A percentile compares a stretch with the other conserved stretches of the same genome.
These are phyloP conservation scores for Rhyacophila brunnea DNA, from an alignment of 1,140 invertebrate genomes.

Conservation along the genomic window DNA sequence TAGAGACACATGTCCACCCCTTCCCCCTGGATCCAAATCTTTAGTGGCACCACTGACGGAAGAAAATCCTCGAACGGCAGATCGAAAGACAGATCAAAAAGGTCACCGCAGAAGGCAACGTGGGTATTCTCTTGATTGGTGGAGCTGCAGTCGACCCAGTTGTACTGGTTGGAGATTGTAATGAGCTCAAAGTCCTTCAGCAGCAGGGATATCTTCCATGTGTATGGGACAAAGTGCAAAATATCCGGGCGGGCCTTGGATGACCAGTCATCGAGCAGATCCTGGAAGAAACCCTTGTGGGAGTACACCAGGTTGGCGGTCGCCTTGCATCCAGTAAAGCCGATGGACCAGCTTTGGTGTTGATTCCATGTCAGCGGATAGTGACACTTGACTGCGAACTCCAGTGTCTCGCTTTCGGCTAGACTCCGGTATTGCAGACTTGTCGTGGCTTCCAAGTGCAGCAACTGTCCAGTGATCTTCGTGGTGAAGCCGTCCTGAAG, in stretches of 20 bases:
- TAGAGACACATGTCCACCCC: slow-evolving; percentile 86
- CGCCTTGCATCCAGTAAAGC: slow-evolving; percentile 91
- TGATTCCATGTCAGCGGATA: slow-evolving; percentile 94
- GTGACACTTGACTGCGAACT: slow-evolving; percentile 83
- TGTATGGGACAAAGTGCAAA: slow-evolving; percentile 94
- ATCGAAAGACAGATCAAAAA: slow-evolving; percentile 89
- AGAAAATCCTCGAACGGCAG: slow-evolving; percentile 91
- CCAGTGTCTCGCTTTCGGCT: slow-evolving; percentile 90
- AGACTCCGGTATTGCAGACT: slow-evolving; percentile 90
- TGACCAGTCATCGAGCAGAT: slow-evolving; percentile 96
- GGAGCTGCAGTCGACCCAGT: slow-evolving; percentile 98
- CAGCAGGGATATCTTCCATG: slow-evolving; percentile 88
- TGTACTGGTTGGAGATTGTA: slow-evolving; percentile 93
- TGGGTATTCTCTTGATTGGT: slow-evolving; percentile 93
- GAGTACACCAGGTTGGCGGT: slow-evolving; percentile 88
- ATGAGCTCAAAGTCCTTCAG: slow-evolving; percentile 96
- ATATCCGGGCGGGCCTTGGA: slow-evolving; percentile 88
- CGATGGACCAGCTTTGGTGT: slow-evolving; percentile 88
- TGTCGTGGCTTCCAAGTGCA: slow-evolving; percentile 92
- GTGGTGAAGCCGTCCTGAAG: slow-evolving; percentile 82
- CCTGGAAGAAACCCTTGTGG: slow-evolving; percentile 94
- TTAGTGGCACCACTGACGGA: slow-evolving; percentile 80
- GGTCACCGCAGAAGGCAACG: slow-evolving; percentile 89
- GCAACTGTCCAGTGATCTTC: slow-evolving; percentile 87
- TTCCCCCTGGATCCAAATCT: slow-evolving; percentile 94